Evolutionary conservation across 2,797 vertebrate species (phyloP), one percentile per base, ranked within the genome.

Genomic region (Smutsia temminckii): DNA sequence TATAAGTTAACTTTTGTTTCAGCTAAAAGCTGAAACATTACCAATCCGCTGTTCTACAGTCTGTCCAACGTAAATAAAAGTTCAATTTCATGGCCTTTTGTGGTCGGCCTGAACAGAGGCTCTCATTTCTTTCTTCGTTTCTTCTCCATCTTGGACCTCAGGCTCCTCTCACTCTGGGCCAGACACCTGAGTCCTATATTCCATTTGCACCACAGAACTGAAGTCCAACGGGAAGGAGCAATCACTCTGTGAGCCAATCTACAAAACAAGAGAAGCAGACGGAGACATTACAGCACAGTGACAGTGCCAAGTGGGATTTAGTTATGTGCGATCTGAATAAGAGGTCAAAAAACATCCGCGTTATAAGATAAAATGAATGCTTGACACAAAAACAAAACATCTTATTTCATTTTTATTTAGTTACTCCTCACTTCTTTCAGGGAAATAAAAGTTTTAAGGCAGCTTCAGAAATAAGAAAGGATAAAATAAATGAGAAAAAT

Each of bases 111-210:
- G 98, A 97, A 92, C 97, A 97, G 98, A 98, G 99, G 94, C 98
- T 98, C 98, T 99, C 98, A 99, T 99, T 99, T 99, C 99, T 99
- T 99, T 99, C 99, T 99, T 95, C 99, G 99, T 98, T 99, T 99
- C 98, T 99, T 99, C 99, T 99, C 99, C 99, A 99, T 99, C 98
- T 98, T 99, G 98, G 97, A 96, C 96, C 83, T 97, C 98, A 97
- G 85, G 97, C 98, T 98, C 97, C 80, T 18, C 97, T 99, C 99
- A 99, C 98, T 99, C 97, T 25, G 95, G 94, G 97, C 97, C 98
- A 97, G 97, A 97, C 96, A 98, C 97, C 92, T 91, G 97, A 97
- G 98, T 98, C 98, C 98, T 96, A 42, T 93, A 32, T 75, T 98
- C 98, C 99, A 99, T 99, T 94, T 94, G 98, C 93, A 95, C 84